Evolutionary conservation across 2,888 invertebrate genomes (phyloP).

Genomic region (Lithophane ornitopus): DNA sequence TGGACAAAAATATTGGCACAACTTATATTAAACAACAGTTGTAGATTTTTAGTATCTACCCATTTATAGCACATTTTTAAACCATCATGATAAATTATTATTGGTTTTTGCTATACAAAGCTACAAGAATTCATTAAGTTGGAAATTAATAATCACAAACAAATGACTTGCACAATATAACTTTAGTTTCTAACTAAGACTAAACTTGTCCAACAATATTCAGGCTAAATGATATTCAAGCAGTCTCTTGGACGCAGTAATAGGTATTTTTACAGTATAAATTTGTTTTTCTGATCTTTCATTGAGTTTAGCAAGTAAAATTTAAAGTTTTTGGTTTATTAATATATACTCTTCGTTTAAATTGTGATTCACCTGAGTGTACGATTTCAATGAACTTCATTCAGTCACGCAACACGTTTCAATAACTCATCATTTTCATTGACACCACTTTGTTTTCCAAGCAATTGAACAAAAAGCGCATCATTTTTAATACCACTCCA

Average conservation of each 20-base stretch:
- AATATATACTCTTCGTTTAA: background rate
- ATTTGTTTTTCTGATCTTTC: conserved; percentile 38
- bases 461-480: conserved; percentile 45
- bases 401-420: conserved; percentile 2
- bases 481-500: conserved; percentile 70
- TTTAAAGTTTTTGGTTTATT: too few relatives aligned
- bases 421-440: conserved; percentile 22
- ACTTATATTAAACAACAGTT: background rate
- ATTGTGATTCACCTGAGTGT: background rate
- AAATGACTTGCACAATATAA: conserved; percentile 14
- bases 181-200: conserved; percentile 5
- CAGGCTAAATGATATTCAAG: conserved; percentile 25
- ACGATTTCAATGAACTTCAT: conserved; percentile 23
- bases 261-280: conserved; percentile 56
- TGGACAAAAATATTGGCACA: background rate
- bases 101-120: background rate
- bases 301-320: conserved; percentile 46
- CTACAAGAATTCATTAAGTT: background rate
- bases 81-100: background rate
- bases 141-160: conserved; percentile 14
- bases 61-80: background rate
- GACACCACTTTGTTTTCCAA: conserved; percentile 24
- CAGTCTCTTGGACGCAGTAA: conserved; percentile 11
- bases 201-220: conserved; percentile 6
- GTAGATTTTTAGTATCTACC: background rate